Conservation (phyloP, 2,113 vertebrate genomes). For the Pagrus major region DNA sequence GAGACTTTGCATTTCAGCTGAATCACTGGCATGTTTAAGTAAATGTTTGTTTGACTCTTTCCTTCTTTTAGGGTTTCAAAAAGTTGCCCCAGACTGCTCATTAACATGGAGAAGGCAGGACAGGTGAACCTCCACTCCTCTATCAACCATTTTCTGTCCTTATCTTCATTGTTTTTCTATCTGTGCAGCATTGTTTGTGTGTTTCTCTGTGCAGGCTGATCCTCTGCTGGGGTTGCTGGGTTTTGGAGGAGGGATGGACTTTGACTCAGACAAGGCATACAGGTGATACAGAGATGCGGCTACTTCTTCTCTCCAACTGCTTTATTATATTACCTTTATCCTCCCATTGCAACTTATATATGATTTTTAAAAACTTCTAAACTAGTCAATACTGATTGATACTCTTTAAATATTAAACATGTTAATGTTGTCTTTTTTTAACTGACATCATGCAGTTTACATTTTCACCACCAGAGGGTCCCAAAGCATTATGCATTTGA, state of each 20-base stretch:
- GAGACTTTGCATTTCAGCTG: background rate
- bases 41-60: background rate
- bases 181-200: slow-evolving; percentile 4
- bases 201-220: slow-evolving; percentile 81
- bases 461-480: slow-evolving; percentile 13
- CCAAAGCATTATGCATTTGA: background rate
- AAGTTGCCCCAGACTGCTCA: slow-evolving; percentile 90
- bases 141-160: background rate
- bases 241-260: slow-evolving; percentile 92
- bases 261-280: slow-evolving; percentile 95
- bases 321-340: background rate
- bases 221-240: slow-evolving; percentile 88
- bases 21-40: background rate
- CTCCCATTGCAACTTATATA: background rate
- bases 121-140: slow-evolving; percentile 80
- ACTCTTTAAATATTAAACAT: background rate
- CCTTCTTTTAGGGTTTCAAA: slow-evolving; percentile 84
- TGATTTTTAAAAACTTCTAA: no score
- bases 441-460: background rate
- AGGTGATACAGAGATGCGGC: slow-evolving; percentile 79
- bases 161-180: background rate
- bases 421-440: background rate
- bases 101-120: slow-evolving; percentile 93
- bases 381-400: background rate
- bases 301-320: background rate